Conservation (phyloP, 2,797 vertebrate species). For the Melanotaenia trifasciata region DNA sequence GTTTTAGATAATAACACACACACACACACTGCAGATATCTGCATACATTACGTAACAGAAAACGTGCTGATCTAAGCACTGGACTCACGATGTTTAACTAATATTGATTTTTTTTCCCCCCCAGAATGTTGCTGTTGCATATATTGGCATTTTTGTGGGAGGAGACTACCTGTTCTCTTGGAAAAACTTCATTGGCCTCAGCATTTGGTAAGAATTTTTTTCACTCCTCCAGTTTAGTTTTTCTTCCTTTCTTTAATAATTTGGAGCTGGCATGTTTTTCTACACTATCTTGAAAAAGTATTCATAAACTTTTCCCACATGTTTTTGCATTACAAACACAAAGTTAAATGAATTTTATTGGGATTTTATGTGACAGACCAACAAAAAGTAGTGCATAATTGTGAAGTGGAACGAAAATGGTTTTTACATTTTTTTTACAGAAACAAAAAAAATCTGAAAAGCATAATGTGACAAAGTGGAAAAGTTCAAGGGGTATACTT, state of each 20-base stretch:
- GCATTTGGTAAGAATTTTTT: constrained; percentile 88
- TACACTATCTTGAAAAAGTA: no score
- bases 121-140: constrained; percentile 92
- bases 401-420: no score
- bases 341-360: no score
- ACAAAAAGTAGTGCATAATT: no score
- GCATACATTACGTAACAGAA: background rate
- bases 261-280: no score
- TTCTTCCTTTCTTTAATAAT: background rate
- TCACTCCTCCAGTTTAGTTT: background rate
- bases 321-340: no score
- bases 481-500: no score
- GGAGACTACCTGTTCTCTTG: constrained; percentile 93
- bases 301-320: no score
- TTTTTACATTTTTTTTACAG: no score
- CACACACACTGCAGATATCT: background rate
- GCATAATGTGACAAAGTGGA: no score
- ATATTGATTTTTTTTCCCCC: constrained; percentile 2
- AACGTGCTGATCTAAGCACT: background rate
- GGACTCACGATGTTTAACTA: background rate
- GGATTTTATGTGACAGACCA: no score
- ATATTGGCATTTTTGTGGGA: constrained; percentile 91
- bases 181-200: constrained; percentile 92
- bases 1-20: background rate
- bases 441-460: no score